Evolutionary conservation across 2,113 vertebrate species (phyloP).

Genomic region (Aptenodytes forsteri): DNA sequence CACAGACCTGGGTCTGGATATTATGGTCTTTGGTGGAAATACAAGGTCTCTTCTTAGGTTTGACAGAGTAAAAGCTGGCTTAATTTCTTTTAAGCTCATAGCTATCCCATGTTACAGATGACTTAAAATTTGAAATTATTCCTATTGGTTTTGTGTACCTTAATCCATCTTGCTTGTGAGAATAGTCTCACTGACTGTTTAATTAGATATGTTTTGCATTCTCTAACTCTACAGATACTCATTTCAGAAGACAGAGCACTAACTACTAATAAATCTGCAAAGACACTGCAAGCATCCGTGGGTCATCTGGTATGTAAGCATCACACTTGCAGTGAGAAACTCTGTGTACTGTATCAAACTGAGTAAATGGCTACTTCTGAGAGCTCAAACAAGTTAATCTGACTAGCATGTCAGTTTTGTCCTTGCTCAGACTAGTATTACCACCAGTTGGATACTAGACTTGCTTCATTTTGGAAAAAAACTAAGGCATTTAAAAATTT

Average conservation of each 20-base stretch:
- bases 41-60: not conserved
- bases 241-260: not conserved
- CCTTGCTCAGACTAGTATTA: not conserved
- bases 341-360: too few species aligned
- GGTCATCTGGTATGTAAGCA: not conserved
- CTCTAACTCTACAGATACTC: not conserved
- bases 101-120: not conserved
- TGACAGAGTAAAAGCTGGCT: not conserved
- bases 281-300: not conserved
- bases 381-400: not conserved
- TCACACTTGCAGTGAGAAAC: not conserved
- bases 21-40: not conserved
- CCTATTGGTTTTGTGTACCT: not conserved
- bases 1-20: not conserved
- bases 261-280: not conserved
- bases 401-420: not conserved
- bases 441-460: not conserved
- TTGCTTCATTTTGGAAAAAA: not conserved
- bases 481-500: not conserved
- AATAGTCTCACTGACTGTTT: not conserved
- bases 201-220: not conserved
- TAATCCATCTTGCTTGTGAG: not conserved
- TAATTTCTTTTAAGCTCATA: not conserved
- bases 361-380: not conserved
- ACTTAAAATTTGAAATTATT: not conserved